phyloP scores from a whole-genome alignment of 2,113 vertebrate genomes.

The Petrocephalus microphthalmus region DNA sequence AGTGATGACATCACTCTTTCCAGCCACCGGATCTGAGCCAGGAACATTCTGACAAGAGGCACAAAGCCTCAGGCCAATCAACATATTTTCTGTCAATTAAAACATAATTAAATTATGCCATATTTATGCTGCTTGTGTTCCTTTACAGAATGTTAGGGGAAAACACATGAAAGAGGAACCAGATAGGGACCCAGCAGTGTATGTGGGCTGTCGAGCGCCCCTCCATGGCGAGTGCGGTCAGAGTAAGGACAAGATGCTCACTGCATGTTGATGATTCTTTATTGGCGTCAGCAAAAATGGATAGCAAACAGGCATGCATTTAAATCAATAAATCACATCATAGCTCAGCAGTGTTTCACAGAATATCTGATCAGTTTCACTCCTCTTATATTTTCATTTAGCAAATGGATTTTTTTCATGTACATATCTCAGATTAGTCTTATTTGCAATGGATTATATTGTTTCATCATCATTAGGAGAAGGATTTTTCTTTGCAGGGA shows the following conservation, averaged over 20 bases:
- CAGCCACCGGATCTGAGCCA: neutral
- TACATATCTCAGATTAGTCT: constrained; percentile 22
- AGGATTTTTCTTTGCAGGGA: constrained; percentile 28
- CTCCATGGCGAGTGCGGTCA: neutral
- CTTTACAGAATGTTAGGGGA: neutral
- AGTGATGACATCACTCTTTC: neutral
- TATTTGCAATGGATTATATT: constrained; percentile 31
- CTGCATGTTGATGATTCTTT: constrained; percentile 53
- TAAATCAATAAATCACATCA: constrained; percentile 32
- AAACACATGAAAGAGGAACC: neutral
- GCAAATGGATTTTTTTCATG: constrained; percentile 32
- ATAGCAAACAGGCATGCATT: constrained; percentile 57
- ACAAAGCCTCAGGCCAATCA: neutral
- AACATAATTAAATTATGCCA: neutral
- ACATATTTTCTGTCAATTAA: neutral
- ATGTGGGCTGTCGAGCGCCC: neutral
- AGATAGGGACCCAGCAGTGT: neutral
- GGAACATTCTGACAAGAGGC: neutral
- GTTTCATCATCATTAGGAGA: constrained; percentile 33
- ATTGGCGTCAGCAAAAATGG: constrained; percentile 67
- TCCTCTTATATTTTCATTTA: constrained; percentile 29
- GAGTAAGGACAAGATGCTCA: neutral
- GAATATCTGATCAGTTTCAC: constrained; percentile 35
- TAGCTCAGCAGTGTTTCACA: constrained; percentile 43
- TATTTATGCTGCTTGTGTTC: neutral